Evolutionary conservation across 2,797 vertebrate genomes (phyloP).

Genomic region (Schizopygopsis pylzovi): DNA sequence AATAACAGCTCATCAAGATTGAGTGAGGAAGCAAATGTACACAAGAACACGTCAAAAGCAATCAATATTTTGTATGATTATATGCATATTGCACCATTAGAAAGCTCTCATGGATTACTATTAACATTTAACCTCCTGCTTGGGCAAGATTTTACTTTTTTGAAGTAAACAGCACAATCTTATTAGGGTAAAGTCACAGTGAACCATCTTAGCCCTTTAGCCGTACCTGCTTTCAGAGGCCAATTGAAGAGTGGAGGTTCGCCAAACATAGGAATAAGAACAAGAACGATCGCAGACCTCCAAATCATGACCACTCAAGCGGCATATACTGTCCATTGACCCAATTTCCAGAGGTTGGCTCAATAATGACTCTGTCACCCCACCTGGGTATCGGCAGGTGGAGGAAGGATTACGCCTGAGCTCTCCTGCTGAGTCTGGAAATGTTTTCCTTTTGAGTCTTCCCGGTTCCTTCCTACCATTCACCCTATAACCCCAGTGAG

Average conservation of each 20-base stretch:
- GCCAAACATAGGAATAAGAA: slow-evolving; percentile 13
- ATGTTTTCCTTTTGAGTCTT: slow-evolving; percentile 35
- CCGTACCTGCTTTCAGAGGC: slow-evolving; percentile 19
- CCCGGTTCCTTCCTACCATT: background rate
- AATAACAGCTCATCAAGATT: slow-evolving; percentile 33
- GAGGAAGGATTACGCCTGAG: slow-evolving; percentile 48
- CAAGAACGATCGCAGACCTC: slow-evolving; percentile 29
- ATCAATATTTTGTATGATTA: slow-evolving; percentile 10
- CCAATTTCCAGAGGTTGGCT: slow-evolving; percentile 51
- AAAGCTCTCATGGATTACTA: slow-evolving; percentile 2
- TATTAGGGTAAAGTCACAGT: slow-evolving; percentile 55
- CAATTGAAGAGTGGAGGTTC: slow-evolving; percentile 19
- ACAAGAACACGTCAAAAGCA: background rate
- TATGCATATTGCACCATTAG: background rate
- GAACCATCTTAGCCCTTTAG: slow-evolving; percentile 41
- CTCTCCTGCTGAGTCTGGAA: slow-evolving; percentile 29
- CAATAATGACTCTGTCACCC: slow-evolving; percentile 40
- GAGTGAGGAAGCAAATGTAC: slow-evolving; percentile 10
- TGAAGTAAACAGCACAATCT: slow-evolving; percentile 7
- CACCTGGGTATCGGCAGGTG: slow-evolving; percentile 8
- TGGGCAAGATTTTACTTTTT: slow-evolving; percentile 9
- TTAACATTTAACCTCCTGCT: background rate
- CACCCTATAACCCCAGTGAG: slow-evolving; percentile 16
- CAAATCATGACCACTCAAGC: slow-evolving; percentile 54
- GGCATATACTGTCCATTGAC: slow-evolving; percentile 46